Percentiles rank a stretch among this genome's conserved stretches.
phyloP scores from a whole-genome alignment of 2,888 invertebrate species.

The Melipona bicolor region DNA sequence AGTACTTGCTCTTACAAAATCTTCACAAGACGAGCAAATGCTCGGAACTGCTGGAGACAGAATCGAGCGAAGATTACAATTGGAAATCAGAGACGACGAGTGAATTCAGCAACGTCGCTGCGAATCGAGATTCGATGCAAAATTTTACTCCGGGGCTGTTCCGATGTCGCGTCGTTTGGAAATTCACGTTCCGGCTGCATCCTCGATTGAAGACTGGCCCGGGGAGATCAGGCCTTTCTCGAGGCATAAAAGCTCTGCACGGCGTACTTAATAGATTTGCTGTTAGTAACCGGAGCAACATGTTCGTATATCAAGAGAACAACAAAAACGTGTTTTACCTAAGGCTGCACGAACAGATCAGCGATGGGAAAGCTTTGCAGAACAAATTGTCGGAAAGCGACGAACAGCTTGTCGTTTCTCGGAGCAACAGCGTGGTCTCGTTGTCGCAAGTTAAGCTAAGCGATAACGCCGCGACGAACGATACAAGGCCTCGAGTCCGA shows the following conservation, averaged over 20 bases:
- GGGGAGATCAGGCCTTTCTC: constrained; percentile 86
- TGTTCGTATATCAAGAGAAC: constrained; percentile 91
- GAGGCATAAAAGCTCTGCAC: constrained; percentile 88
- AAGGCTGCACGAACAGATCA: constrained; percentile 82
- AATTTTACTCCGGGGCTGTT: constrained; percentile 89
- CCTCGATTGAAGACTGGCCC: constrained; percentile 89
- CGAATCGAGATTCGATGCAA: constrained; percentile 69
- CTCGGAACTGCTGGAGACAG: constrained; percentile 88
- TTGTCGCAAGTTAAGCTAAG: constrained; percentile 77
- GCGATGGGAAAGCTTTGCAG: constrained; percentile 79
- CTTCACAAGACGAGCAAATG: constrained; percentile 89
- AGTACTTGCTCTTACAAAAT: constrained; percentile 88
- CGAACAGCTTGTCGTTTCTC: constrained; percentile 81
- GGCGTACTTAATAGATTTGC: constrained; percentile 89
- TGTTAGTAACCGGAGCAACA: constrained; percentile 90
- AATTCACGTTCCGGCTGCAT: constrained; percentile 88
- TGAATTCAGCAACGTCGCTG: constrained; percentile 61
- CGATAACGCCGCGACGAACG: constrained; percentile 71
- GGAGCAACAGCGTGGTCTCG: constrained; percentile 82
- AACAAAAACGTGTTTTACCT: constrained; percentile 88
- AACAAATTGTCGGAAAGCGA: constrained; percentile 82
- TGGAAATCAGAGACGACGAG: constrained; percentile 76
- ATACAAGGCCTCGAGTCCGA: constrained; percentile 86
- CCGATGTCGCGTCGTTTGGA: constrained; percentile 90
- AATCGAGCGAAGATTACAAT: constrained; percentile 85